Conservation (phyloP, 2,797 vertebrate species). For the Ibycter americanus region DNA sequence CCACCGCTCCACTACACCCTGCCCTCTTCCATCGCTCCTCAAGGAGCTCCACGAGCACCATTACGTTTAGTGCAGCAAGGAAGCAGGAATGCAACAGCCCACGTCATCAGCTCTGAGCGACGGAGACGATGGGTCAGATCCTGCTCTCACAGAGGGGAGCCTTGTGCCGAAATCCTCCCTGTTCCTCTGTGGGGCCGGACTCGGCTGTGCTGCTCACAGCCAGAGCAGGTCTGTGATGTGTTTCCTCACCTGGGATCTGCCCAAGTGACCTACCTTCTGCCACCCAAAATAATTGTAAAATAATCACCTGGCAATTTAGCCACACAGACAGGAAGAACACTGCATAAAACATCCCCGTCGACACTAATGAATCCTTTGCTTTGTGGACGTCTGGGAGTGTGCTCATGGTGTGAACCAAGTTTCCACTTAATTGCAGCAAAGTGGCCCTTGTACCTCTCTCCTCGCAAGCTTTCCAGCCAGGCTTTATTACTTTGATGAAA, state of each 20-base stretch:
- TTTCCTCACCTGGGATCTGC: not conserved
- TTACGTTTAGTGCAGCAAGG: not conserved
- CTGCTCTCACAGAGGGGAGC: not conserved
- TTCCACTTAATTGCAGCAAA: not conserved
- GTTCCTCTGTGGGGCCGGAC: not conserved
- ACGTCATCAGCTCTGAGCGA: not conserved
- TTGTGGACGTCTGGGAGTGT: not conserved
- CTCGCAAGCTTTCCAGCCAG: not conserved
- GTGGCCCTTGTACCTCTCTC: not conserved
- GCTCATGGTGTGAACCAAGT: not conserved
- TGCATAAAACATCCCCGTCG: not conserved
- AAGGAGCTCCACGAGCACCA: not conserved
- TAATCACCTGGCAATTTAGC: not conserved
- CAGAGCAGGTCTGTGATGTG: not conserved
- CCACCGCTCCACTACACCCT: fast-evolving
- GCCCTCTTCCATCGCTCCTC: fast-evolving
- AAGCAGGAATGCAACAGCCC: not conserved
- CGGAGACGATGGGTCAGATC: not conserved
- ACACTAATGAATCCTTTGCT: not conserved
- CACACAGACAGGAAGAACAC: not conserved
- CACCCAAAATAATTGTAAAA: not conserved
- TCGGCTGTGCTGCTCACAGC: fast-evolving
- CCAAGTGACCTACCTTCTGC: not conserved
- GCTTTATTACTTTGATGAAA: not conserved
- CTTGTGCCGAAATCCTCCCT: not conserved